phyloP scores from a whole-genome alignment of 2,113 vertebrate species.

The Tupaia tana region DNA sequence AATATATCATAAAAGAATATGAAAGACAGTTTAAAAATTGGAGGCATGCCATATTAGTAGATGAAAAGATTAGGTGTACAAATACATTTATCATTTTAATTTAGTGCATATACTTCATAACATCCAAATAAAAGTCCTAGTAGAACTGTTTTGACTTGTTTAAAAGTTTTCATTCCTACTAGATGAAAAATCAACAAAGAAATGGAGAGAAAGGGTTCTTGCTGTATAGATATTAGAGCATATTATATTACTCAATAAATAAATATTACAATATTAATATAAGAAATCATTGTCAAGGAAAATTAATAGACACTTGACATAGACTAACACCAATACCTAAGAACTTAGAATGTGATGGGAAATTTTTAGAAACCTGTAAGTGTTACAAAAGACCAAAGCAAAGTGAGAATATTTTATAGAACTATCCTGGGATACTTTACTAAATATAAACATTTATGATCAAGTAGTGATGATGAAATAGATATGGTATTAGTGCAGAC shows the following conservation, averaged over 20 bases:
- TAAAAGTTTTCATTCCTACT: background rate
- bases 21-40: background rate
- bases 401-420: background rate
- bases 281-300: background rate
- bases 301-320: background rate
- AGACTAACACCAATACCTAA: background rate
- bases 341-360: background rate
- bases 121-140: background rate
- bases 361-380: background rate
- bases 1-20: background rate
- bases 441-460: background rate
- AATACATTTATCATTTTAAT: slow-evolving; percentile 17
- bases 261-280: background rate
- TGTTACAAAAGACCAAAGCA: background rate
- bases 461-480: background rate
- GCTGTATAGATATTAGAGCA: background rate
- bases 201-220: background rate
- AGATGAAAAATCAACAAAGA: background rate
- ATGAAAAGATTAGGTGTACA: background rate
- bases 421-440: background rate
- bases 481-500: background rate
- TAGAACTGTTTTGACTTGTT: background rate
- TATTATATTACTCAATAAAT: background rate
- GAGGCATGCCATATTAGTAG: background rate
- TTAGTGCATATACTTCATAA: background rate